These are phyloP conservation scores for Clivina fossor DNA, from an alignment of 2,888 invertebrate species.

Conservation along the genomic window DNA sequence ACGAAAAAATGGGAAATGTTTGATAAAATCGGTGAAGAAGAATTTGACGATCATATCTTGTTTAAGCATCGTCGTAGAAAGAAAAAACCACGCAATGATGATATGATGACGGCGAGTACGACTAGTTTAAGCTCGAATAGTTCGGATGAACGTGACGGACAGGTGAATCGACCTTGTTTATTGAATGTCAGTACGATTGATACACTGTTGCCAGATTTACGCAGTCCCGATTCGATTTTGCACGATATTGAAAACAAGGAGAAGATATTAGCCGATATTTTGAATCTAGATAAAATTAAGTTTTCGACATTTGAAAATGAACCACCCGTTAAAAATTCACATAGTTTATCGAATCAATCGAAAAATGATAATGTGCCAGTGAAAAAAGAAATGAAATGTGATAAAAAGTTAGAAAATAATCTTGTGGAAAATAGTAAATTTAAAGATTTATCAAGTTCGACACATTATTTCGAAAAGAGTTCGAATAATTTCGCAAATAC, in stretches of 20 bases:
- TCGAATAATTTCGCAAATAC: not conserved
- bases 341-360: no score
- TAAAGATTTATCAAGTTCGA: no score
- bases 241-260: conserved; percentile 76
- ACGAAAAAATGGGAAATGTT: conserved; percentile 64
- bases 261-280: conserved; percentile 67
- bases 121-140: conserved; percentile 47
- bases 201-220: conserved; percentile 56
- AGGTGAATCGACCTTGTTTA: conserved; percentile 49
- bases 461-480: no score
- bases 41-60: conserved; percentile 69
- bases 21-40: conserved; percentile 71
- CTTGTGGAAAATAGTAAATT: no score
- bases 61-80: conserved; percentile 62
- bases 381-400: no score
- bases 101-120: conserved; percentile 39
- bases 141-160: conserved; percentile 46
- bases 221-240: conserved; percentile 66
- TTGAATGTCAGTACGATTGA: conserved; percentile 56
- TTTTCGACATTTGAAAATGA: conserved; percentile 34
- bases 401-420: no score
- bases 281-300: conserved; percentile 60
- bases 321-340: no score
- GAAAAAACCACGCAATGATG: conserved; percentile 49
- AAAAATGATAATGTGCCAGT: no score